These are phyloP conservation scores for Peromyscus maniculatus DNA, from an alignment of 2,113 vertebrate species.

Conservation along the genomic window DNA sequence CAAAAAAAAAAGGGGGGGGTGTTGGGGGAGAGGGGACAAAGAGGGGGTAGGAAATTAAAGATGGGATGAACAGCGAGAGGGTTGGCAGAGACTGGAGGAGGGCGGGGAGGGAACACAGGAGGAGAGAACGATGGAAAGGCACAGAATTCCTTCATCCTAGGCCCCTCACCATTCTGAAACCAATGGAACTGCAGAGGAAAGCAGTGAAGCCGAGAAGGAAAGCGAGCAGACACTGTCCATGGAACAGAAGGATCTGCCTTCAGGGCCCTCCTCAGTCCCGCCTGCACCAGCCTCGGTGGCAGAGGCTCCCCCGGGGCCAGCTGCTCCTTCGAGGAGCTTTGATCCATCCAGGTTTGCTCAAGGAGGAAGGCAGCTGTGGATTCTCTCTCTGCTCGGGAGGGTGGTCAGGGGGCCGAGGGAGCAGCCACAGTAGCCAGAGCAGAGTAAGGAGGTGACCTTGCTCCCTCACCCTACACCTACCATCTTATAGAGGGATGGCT, in stretches of 20 bases:
- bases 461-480: slow-evolving; percentile 42
- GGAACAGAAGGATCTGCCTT: slow-evolving; percentile 81
- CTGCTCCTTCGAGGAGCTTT: slow-evolving; percentile 60
- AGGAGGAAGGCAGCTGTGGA: not conserved
- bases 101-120: not conserved
- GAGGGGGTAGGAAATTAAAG: not conserved
- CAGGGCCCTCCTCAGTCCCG: slow-evolving; percentile 77
- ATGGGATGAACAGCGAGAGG: not conserved
- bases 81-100: slow-evolving; percentile 11
- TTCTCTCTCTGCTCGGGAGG: slow-evolving; percentile 72
- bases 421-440: not conserved
- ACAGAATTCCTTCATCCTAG: slow-evolving; percentile 91
- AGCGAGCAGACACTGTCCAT: slow-evolving; percentile 85
- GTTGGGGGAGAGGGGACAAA: not conserved
- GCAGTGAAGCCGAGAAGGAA: slow-evolving; percentile 87
- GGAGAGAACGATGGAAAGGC: slow-evolving; percentile 81
- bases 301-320: slow-evolving; percentile 30
- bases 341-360: not conserved
- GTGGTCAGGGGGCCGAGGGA: slow-evolving; percentile 18
- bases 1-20: not conserved
- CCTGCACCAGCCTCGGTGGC: slow-evolving; percentile 74
- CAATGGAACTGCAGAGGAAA: slow-evolving; percentile 87
- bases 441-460: slow-evolving; percentile 40
- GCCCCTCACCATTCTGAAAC: slow-evolving; percentile 88
- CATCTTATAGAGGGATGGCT: slow-evolving; percentile 75